A percentile compares a stretch with the other conserved stretches of the same genome.
Evolutionary conservation across 2,113 vertebrate genomes (phyloP).

Genomic region (Apodemus speciosus): DNA sequence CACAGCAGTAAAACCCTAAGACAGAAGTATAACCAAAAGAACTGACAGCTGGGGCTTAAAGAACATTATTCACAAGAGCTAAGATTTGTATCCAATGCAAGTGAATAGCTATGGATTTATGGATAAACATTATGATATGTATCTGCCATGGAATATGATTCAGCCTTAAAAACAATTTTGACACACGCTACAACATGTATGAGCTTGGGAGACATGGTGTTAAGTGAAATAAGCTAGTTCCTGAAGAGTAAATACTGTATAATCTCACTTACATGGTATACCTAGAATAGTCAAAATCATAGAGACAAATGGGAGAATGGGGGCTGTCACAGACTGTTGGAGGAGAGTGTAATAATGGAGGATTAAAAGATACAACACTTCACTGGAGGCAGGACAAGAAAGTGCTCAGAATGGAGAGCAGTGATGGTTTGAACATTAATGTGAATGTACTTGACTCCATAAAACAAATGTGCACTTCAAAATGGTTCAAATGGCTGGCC

Average conservation of each 20-base stretch:
- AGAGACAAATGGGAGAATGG: not conserved
- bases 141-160: not conserved
- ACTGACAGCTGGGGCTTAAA: not conserved
- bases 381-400: not conserved
- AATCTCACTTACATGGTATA: not conserved
- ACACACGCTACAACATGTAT: not conserved
- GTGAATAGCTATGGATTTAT: not conserved
- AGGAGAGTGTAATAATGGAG: too few species aligned
- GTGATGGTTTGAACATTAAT: not conserved
- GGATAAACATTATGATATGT: not conserved
- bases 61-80: not conserved
- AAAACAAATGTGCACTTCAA: not conserved
- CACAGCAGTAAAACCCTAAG: too few species aligned
- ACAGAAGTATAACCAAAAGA: not conserved
- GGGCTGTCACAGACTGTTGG: not conserved
- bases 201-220: constrained; percentile 1
- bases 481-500: not conserved
- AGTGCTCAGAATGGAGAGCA: not conserved
- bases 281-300: not conserved
- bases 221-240: constrained; percentile 16
- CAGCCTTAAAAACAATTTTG: constrained; percentile 3
- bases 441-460: not conserved
- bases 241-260: not conserved
- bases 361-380: not conserved
- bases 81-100: not conserved